phyloP scores from a whole-genome alignment of 1,140 invertebrate genomes.

The Drosophila tropicalis region DNA sequence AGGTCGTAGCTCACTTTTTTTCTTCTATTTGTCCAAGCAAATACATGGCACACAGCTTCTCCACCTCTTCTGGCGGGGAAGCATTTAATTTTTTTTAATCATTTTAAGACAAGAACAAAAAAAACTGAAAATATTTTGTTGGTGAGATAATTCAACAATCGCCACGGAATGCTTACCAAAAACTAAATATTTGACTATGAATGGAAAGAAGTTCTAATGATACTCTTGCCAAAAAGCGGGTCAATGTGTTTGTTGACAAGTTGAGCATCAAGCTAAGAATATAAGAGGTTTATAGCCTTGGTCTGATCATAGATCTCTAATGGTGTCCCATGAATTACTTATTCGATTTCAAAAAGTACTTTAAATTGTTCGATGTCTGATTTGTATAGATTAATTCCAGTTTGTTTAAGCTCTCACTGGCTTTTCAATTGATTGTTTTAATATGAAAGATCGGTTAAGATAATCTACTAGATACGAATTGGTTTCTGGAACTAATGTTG shows the following conservation, averaged over 20 bases:
- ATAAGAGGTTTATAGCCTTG: too few species aligned
- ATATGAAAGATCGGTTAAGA: too few species aligned
- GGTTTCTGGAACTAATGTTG: too few species aligned
- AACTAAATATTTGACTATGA: constrained; percentile 25
- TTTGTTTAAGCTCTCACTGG: too few species aligned
- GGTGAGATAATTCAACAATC: constrained; percentile 60
- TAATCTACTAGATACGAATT: too few species aligned
- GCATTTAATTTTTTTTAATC: constrained; percentile 39
- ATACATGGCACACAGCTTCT: constrained; percentile 16
- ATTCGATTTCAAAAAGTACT: too few species aligned
- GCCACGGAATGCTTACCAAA: constrained; percentile 2
- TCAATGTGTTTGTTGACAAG: neutral
- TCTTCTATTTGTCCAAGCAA: constrained; percentile 15
- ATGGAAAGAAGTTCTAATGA: neutral
- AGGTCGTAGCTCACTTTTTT: neutral
- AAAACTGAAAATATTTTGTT: constrained; percentile 46
- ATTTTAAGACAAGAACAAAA: constrained; percentile 48
- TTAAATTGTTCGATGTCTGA: too few species aligned
- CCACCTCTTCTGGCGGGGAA: constrained; percentile 26
- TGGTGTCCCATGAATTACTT: too few species aligned
- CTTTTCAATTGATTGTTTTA: too few species aligned
- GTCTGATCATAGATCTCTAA: too few species aligned
- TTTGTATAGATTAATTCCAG: too few species aligned
- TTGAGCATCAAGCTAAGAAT: too few species aligned
- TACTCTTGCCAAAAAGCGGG: neutral